Percentiles rank a stretch among this genome's conserved stretches.
phyloP scores from a whole-genome alignment of 2,113 vertebrate species.

The Arenaria interpres region DNA sequence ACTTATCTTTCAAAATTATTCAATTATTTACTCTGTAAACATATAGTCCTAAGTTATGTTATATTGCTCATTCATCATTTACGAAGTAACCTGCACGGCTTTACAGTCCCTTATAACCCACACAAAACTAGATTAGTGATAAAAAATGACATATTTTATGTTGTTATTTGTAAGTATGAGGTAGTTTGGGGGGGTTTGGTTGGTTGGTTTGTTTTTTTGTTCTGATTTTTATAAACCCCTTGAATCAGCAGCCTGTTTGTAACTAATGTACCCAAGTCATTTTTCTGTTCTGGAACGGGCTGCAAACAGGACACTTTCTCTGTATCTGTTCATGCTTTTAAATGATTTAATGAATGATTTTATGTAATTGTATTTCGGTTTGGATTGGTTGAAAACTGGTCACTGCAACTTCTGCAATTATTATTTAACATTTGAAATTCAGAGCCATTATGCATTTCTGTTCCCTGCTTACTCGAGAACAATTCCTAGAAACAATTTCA shows the following conservation, averaged over 20 bases:
- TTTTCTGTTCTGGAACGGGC: not conserved
- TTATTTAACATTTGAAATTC: not conserved
- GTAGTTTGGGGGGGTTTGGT: not conserved
- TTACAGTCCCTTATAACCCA: not conserved
- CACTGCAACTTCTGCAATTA: not conserved
- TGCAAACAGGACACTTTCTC: not conserved
- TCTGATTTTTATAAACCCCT: not conserved
- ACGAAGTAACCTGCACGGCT: not conserved
- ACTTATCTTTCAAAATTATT: not conserved
- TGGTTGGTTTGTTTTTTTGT: not conserved
- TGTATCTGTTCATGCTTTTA: not conserved
- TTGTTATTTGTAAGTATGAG: not conserved
- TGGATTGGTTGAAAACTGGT: not conserved
- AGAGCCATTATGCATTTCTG: not conserved
- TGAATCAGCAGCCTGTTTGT: not conserved
- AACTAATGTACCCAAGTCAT: not conserved
- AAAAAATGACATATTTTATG: not conserved
- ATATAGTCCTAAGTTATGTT: not conserved
- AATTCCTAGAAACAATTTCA: not conserved
- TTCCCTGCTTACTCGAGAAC: not conserved
- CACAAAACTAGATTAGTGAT: not conserved
- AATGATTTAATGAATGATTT: not conserved
- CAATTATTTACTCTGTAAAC: not conserved
- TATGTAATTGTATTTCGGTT: not conserved
- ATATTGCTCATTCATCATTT: not conserved